These are phyloP conservation scores for Tolypeutes matacus DNA, from an alignment of 2,797 vertebrate genomes.

Conservation along the genomic window DNA sequence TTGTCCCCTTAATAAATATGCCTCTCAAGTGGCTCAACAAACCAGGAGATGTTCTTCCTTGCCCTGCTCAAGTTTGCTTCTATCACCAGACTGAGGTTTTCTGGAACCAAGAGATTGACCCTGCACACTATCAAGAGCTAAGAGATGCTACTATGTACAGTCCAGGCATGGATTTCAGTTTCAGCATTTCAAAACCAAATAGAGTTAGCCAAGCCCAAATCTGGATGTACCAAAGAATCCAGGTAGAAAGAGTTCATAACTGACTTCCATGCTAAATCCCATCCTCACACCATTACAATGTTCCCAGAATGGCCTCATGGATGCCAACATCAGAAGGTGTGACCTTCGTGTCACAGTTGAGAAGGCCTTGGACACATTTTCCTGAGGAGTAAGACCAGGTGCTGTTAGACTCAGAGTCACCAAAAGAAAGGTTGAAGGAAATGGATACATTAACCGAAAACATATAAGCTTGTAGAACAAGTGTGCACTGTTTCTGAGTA, in stretches of 20 bases:
- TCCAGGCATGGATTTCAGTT: not conserved
- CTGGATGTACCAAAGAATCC: not conserved
- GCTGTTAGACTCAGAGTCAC: not conserved
- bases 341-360: not conserved
- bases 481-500: not conserved
- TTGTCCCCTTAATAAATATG: not conserved
- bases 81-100: not conserved
- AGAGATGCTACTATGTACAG: not conserved
- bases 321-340: not conserved
- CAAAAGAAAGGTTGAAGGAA: not conserved
- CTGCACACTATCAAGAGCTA: not conserved
- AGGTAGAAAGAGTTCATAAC: fast-evolving
- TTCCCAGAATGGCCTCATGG: not conserved
- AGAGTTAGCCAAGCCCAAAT: not conserved
- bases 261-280: not conserved
- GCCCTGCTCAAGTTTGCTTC: not conserved
- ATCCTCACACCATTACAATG: not conserved
- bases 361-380: not conserved
- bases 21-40: not conserved
- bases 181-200: not conserved
- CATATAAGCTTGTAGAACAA: not conserved
- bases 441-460: not conserved
- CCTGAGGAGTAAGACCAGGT: not conserved
- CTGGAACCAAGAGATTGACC: not conserved
- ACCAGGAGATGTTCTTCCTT: not conserved